phyloP scores from a whole-genome alignment of 2,797 vertebrate genomes.

The Emys orbicularis region DNA sequence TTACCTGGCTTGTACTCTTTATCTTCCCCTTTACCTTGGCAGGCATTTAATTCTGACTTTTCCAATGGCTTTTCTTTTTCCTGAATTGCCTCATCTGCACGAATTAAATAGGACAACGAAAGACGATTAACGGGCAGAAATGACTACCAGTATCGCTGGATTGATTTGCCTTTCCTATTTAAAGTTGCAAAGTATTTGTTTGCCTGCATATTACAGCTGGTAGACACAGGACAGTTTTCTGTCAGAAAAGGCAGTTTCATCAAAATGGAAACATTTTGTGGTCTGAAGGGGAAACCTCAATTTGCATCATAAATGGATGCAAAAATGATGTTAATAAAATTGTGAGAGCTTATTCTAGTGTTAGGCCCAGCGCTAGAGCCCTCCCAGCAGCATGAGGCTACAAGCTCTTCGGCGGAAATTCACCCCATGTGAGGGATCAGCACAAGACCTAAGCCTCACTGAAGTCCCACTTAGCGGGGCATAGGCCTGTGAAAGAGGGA shows the following conservation, averaged over 20 bases:
- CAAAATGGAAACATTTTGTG: background rate
- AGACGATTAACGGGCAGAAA: background rate
- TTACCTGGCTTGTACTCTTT: slow-evolving; percentile 90
- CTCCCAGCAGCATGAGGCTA: background rate
- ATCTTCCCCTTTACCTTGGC: slow-evolving; percentile 82
- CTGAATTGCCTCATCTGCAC: slow-evolving; percentile 82
- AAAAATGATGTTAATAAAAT: background rate
- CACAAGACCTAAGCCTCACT: background rate
- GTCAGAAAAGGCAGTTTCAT: background rate
- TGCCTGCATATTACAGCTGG: rapidly evolving
- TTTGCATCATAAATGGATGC: no score
- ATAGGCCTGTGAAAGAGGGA: background rate
- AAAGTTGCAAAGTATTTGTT: rapidly evolving
- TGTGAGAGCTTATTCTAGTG: background rate
- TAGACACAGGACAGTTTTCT: background rate
- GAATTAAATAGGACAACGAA: background rate
- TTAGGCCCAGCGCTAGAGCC: background rate
- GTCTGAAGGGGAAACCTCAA: background rate
- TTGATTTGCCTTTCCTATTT: background rate
- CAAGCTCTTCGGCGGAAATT: background rate
- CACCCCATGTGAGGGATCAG: background rate
- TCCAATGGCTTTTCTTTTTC: slow-evolving; percentile 86
- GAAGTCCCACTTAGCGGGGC: no score
- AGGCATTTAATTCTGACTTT: slow-evolving; percentile 82
- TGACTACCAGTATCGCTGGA: background rate